phyloP scores from a whole-genome alignment of 2,797 vertebrate species.

The Phoebastria nigripes region DNA sequence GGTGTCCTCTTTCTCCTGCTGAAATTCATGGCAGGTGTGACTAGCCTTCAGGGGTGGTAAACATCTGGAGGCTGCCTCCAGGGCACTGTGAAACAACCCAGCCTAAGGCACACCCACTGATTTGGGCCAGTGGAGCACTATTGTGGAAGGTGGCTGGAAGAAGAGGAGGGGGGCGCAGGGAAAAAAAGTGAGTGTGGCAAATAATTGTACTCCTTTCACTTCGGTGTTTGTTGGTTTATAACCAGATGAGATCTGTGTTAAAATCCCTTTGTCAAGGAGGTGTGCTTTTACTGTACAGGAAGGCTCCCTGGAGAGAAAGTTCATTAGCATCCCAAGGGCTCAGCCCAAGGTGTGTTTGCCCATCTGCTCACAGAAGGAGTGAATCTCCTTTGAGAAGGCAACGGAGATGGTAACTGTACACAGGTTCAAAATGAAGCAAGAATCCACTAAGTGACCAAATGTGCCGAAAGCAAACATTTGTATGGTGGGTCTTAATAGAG shows the following conservation, averaged over 20 bases:
- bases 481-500: neutral
- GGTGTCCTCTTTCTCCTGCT: neutral
- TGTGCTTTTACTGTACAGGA: neutral
- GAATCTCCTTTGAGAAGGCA: constrained; percentile 1
- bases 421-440: neutral
- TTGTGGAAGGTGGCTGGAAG: neutral
- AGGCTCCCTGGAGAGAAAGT: constrained; percentile 28
- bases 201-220: neutral
- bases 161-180: too few species aligned
- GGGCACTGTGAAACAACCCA: neutral
- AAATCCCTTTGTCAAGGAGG: neutral
- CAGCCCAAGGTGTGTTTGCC: neutral
- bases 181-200: neutral
- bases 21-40: neutral
- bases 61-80: neutral
- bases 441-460: neutral
- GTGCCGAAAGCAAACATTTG: neutral
- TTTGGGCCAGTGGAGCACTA: neutral
- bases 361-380: neutral
- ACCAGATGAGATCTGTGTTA: neutral
- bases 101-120: neutral
- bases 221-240: neutral
- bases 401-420: neutral
- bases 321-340: constrained; percentile 5
- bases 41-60: accelerated